phyloP scores from a whole-genome alignment of 2,888 invertebrate genomes.

The Zaprionus obscuricornis region DNA sequence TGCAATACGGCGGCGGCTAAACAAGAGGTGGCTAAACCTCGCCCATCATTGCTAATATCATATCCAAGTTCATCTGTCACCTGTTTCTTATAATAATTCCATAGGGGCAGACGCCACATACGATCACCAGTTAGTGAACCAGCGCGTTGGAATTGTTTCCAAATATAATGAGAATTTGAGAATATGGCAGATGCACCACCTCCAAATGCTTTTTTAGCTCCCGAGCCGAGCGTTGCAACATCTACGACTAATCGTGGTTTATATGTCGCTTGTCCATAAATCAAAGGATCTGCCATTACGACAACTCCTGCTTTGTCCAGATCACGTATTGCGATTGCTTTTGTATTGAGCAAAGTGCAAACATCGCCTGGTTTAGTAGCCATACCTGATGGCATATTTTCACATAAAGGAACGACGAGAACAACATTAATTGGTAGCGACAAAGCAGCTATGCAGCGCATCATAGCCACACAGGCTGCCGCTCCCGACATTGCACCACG shows the following conservation, averaged over 20 bases:
- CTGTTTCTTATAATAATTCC: constrained; percentile 80
- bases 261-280: constrained; percentile 88
- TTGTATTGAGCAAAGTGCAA: constrained; percentile 84
- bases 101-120: constrained; percentile 87
- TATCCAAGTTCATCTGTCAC: constrained; percentile 83
- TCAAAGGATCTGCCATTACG: constrained; percentile 91
- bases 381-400: constrained; percentile 86
- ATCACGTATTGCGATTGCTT: constrained; percentile 84
- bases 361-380: constrained; percentile 84
- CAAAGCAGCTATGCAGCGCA: constrained; percentile 84
- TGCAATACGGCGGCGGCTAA: constrained; percentile 88
- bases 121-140: constrained; percentile 86
- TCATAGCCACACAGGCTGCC: constrained; percentile 85
- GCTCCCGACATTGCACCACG: constrained; percentile 87
- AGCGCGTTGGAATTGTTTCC: constrained; percentile 85
- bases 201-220: constrained; percentile 85
- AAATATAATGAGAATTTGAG: constrained; percentile 85
- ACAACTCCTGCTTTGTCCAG: constrained; percentile 90
- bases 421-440: constrained; percentile 85
- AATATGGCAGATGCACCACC: constrained; percentile 85
- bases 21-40: constrained; percentile 86
- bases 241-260: constrained; percentile 85
- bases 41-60: constrained; percentile 86
- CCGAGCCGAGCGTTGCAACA: constrained; percentile 85
- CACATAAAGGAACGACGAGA: constrained; percentile 82